Evolutionary conservation across 2,113 vertebrate species (phyloP), one percentile per base, ranked within the genome.

Genomic region (Oriolus oriolus): DNA sequence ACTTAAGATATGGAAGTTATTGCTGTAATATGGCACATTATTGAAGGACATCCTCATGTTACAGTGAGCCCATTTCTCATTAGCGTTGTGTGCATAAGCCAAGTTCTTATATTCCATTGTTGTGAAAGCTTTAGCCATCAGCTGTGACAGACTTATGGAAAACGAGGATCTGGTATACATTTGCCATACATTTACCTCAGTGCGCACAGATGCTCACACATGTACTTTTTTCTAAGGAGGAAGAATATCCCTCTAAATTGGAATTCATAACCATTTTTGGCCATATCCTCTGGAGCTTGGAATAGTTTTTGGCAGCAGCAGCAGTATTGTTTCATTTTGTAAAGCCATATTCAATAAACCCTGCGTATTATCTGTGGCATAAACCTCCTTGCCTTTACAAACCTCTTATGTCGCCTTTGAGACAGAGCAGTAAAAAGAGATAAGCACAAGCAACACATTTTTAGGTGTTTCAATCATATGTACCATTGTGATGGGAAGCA

Each of bases 191-290:
- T 91, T 80, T 66, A 88, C 27, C 39, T 22, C 60, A 66, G n/a
- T 0, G 1, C 9, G 17, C 18, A 24, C 24, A 89, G 54, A 57
- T 23, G 56, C 26, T 76, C 41, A 49, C 0, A 1, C 56, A 23
- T 71, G 28, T 44, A 79, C 7, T 81, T 57, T 76, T 90, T 83
- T 57, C 27, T 23, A 10, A 52, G 47, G 4, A 64, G 26, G 33
- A 85, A 83, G 54, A 88, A 39, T 71, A 60, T 68, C 37, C 11
- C 30, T 84, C 75, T 86, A 66, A 77, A 95, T 96, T 87, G 66
- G 56, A 93, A 68, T 83, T 90, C 85, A 81, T 91, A 86, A 93
- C 94, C 93, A 87, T 97, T 87, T 97, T 94, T 91, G 94, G 95
- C 59, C 35, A 91, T 86, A 96, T 92, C 50, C 30, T 90, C 75